A percentile compares a stretch with the other conserved stretches of the same genome.
phyloP scores from a whole-genome alignment of 2,113 vertebrate genomes.

The Rafetus swinhoei region DNA sequence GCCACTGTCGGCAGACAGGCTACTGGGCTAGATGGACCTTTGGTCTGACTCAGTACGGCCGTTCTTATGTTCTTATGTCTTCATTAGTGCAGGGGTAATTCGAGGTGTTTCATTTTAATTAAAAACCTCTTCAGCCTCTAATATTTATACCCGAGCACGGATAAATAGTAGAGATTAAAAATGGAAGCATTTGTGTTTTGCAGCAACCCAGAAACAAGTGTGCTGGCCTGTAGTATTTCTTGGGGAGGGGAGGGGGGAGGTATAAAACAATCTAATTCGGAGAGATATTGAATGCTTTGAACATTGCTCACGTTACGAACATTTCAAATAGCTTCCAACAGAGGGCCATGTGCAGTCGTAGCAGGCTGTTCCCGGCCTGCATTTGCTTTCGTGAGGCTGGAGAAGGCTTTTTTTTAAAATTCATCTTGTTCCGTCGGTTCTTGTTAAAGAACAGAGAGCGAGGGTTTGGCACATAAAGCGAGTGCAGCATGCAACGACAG shows the following conservation, averaged over 20 bases:
- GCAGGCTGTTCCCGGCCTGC: neutral
- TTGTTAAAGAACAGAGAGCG: neutral
- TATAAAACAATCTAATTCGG: neutral
- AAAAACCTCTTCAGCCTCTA: no score
- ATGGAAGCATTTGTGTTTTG: neutral
- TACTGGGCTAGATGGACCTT: no score
- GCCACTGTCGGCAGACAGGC: no score
- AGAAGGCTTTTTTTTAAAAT: neutral
- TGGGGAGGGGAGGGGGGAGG: neutral
- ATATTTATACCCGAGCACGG: neutral
- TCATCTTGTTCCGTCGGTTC: neutral
- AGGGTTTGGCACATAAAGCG: neutral
- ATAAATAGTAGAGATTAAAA: neutral
- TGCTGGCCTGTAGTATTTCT: neutral
- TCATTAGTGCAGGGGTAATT: no score
- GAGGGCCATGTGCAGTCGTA: neutral
- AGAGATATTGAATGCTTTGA: neutral
- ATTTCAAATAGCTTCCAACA: rapidly evolving
- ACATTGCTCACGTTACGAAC: neutral
- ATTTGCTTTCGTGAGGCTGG: neutral
- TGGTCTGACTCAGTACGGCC: no score
- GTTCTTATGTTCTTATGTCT: no score
- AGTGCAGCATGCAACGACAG: neutral
- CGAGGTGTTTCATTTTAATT: no score
- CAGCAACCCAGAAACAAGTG: neutral